A percentile compares a stretch with the other conserved stretches of the same genome.
phyloP scores from a whole-genome alignment of 2,113 vertebrate species.

The Zosterops japonicus region DNA sequence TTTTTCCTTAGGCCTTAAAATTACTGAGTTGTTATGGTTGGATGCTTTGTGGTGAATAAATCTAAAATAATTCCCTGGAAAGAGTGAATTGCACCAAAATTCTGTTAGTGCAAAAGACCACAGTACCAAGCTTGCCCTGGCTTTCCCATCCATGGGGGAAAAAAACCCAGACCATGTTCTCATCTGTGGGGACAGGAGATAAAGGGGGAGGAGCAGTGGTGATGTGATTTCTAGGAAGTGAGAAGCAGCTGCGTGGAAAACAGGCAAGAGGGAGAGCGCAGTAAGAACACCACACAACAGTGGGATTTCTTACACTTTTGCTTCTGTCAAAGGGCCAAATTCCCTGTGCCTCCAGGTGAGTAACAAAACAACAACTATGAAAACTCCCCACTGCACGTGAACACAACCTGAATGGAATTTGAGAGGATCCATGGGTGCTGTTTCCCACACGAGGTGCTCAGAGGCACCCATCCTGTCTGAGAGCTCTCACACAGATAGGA shows the following conservation, averaged over 20 bases:
- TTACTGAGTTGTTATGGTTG: slow-evolving; percentile 67
- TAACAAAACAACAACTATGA: neutral
- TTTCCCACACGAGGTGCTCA: neutral
- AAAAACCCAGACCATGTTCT: neutral
- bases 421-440: neutral
- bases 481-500: neutral
- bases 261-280: neutral
- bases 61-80: slow-evolving; percentile 71
- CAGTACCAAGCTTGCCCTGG: neutral
- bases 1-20: slow-evolving; percentile 68
- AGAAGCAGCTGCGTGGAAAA: neutral
- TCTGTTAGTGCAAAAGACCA: slow-evolving; percentile 30
- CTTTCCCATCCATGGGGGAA: neutral
- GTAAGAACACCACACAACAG: fast-evolving
- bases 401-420: neutral
- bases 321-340: neutral
- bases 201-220: neutral
- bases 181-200: neutral
- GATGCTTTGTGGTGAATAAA: slow-evolving; percentile 70
- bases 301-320: neutral
- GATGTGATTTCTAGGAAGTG: slow-evolving; percentile 39
- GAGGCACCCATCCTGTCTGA: neutral
- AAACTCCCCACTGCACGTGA: fast-evolving
- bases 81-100: slow-evolving; percentile 38
- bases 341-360: neutral